Evolutionary conservation across 2,113 vertebrate genomes (phyloP), one percentile per base, ranked within the genome.

Genomic region (Potamarius usumacintae): DNA sequence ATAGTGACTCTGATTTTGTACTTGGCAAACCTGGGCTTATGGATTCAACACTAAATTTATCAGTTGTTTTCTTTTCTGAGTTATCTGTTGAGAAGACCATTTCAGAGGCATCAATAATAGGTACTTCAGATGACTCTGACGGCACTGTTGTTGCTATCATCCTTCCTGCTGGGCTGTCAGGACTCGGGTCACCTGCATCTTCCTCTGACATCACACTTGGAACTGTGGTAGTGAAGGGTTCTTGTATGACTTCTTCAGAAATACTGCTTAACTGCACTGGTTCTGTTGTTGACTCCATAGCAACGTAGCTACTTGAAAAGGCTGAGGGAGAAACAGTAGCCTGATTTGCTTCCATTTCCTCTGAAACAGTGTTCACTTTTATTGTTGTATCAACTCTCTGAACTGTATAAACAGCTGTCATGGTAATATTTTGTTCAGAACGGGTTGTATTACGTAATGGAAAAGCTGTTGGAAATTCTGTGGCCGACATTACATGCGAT

Each of bases 121-220:
- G 22, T 78, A 87, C 27, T 72, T 15, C 65, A 63, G 81, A 77
- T 65, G 80, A 20, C 20, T 60, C 76, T 63, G 57, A 74, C 14
- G 65, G 65, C 18, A 30, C 18, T 76, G 89, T 71, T 53, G 52
- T 86, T 80, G 63, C 53, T 83, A 63, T 72, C 12, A 53, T 62
- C 20, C 67, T 69, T 7, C 22, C 84, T 14, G 88, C 42, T 85
- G 5, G 89, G 87, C 22, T 88, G 0, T 90, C 86, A 72, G 9
- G 7, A 52, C 72, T 86, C 55, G 89, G 80, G 78, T 90, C 85
- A 87, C 14, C 84, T 74, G 85, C 88, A 55, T 15, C 84, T 25
- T 91, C 42, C 5, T 74, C 84, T 88, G 87, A 34, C n/a, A 85
- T 85, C 30, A 58, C 58, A 50, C 1, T 0, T 7, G 84, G 67